Evolutionary conservation across 2,888 invertebrate species (phyloP).

Genomic region (Tupiocoris notatus): DNA sequence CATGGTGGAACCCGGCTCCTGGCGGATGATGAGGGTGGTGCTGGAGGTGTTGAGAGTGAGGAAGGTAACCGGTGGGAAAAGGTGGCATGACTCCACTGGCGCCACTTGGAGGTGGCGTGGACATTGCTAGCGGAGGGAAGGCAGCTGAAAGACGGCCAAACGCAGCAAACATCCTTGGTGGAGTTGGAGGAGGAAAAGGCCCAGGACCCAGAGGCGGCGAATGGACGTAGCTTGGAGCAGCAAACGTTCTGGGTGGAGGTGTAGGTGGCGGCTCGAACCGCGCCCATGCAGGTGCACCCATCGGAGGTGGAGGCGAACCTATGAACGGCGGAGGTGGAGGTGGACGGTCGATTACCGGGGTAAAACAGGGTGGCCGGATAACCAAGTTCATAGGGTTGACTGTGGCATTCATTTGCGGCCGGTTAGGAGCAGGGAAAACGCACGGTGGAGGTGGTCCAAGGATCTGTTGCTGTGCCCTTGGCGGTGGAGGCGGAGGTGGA

Average conservation of each 20-base stretch:
- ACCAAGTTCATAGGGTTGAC: conserved; percentile 34
- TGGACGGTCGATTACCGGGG: conserved; percentile 25
- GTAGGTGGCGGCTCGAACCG: conserved; percentile 31
- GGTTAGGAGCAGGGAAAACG: neutral
- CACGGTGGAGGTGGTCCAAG: neutral
- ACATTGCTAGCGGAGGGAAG: neutral
- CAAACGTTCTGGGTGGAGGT: conserved; percentile 16
- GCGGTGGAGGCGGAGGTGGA: conserved; percentile 30
- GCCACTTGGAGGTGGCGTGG: neutral
- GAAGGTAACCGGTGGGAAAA: neutral
- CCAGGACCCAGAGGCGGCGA: neutral
- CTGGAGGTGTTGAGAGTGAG: neutral
- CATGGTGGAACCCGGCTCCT: neutral
- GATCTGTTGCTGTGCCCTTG: conserved; percentile 8
- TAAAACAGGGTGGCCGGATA: conserved; percentile 28
- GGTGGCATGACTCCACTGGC: neutral
- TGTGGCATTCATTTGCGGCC: neutral
- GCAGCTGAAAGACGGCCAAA: neutral
- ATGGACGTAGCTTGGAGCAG: neutral
- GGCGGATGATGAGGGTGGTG: neutral
- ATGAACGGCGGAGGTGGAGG: conserved; percentile 6
- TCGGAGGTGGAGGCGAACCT: neutral
- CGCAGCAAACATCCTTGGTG: neutral
- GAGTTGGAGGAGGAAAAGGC: neutral
- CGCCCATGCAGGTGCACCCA: conserved; percentile 15